phyloP scores from a whole-genome alignment of 2,113 vertebrate species.

The Nibea albiflora region DNA sequence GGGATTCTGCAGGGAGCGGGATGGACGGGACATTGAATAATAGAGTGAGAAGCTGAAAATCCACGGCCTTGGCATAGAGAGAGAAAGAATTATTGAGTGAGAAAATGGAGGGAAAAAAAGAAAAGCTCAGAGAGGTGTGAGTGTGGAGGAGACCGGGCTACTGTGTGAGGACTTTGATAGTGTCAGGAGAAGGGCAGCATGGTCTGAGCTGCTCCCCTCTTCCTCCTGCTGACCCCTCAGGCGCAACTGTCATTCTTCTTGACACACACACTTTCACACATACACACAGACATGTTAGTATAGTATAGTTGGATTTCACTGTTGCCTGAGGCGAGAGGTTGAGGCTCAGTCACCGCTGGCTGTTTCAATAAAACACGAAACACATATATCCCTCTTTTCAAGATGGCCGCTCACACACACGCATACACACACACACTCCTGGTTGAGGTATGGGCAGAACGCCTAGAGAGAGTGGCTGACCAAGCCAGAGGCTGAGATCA shows the following conservation, averaged over 20 bases:
- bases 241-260: constrained; percentile 35
- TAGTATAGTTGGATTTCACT: constrained; percentile 7
- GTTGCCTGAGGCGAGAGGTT: constrained; percentile 22
- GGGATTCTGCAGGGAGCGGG: constrained; percentile 25
- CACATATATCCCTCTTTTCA: constrained; percentile 45
- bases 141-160: not conserved
- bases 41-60: constrained; percentile 53
- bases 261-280: constrained; percentile 20
- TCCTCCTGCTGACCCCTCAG: constrained; percentile 1
- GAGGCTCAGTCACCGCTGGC: constrained; percentile 35
- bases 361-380: constrained; percentile 58
- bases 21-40: constrained; percentile 43
- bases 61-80: constrained; percentile 23
- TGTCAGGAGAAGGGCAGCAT: constrained; percentile 20
- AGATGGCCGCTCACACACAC: constrained; percentile 25
- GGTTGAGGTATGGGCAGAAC: constrained; percentile 27
- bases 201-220: constrained; percentile 12
- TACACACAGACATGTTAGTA: not conserved
- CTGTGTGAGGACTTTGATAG: constrained; percentile 39
- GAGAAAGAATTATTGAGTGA: constrained; percentile 58
- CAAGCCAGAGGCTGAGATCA: constrained; percentile 24
- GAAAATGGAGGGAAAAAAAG: constrained; percentile 6
- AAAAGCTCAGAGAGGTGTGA: constrained; percentile 23
- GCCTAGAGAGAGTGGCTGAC: constrained; percentile 34
- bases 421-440: not conserved